phyloP scores from a whole-genome alignment of 2,797 vertebrate species.

The Rhadinocentrus ornatus region DNA sequence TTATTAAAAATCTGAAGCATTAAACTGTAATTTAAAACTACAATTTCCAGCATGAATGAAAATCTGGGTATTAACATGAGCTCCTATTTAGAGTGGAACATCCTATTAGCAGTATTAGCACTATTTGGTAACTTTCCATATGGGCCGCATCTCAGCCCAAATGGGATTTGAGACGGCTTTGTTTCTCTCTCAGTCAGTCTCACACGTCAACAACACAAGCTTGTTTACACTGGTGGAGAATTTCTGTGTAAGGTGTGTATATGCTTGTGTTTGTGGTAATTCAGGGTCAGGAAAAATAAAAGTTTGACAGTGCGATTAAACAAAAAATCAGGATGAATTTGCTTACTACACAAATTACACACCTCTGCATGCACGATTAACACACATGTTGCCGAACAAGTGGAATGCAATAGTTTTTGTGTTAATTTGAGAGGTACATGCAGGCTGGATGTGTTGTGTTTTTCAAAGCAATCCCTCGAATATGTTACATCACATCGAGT shows the following conservation, averaged over 20 bases:
- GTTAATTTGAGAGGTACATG: constrained; percentile 28
- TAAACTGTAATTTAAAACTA: constrained; percentile 97
- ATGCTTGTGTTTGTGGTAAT: constrained; percentile 56
- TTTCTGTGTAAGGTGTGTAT: constrained; percentile 58
- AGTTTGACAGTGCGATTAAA: constrained; percentile 49
- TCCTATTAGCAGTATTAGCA: constrained; percentile 91
- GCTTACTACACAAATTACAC: constrained; percentile 5
- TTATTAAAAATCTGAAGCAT: constrained; percentile 99
- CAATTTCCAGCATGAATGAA: constrained; percentile 91
- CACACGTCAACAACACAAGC: constrained; percentile 79
- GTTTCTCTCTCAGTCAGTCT: constrained; percentile 82
- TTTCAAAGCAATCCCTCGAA: constrained; percentile 40
- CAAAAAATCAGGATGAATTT: constrained; percentile 17
- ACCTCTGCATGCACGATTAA: neutral
- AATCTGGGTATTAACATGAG: constrained; percentile 89
- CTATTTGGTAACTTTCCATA: constrained; percentile 93
- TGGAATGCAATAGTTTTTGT: constrained; percentile 14
- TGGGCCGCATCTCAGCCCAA: constrained; percentile 86
- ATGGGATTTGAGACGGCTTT: constrained; percentile 91
- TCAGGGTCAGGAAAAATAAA: constrained; percentile 50
- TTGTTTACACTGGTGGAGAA: constrained; percentile 73
- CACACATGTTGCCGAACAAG: constrained; percentile 16
- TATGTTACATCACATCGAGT: constrained; percentile 50
- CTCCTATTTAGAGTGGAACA: constrained; percentile 90
- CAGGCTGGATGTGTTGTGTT: constrained; percentile 29